These are phyloP conservation scores for Temnopleurus reevesii DNA, from an alignment of 53 echinoderm and acorn worm genomes.

Conservation along the genomic window DNA sequence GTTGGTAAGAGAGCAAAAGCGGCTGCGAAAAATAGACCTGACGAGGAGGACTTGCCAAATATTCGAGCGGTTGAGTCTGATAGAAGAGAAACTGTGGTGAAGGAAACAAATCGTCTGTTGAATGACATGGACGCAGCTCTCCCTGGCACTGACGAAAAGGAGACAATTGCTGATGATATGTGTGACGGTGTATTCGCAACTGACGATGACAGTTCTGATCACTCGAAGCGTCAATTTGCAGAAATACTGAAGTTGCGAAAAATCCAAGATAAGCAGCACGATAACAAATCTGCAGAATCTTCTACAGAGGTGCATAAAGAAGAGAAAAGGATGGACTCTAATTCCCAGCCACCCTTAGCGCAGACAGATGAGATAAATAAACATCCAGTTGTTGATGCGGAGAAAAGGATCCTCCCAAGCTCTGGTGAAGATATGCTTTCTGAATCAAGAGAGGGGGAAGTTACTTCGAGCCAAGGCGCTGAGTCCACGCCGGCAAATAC, in stretches of 20 bases:
- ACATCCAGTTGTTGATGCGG: not conserved
- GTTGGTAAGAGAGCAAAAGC: not conserved
- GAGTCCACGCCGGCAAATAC: too few species aligned
- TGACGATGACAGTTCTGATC: not conserved
- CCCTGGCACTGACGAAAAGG: not conserved
- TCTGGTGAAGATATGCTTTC: not conserved
- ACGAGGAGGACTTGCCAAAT: not conserved
- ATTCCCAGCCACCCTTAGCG: not conserved
- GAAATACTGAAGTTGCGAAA: not conserved
- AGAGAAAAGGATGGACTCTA: not conserved
- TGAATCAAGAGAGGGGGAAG: not conserved
- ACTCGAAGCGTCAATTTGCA: not conserved
- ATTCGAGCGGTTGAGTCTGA: not conserved
- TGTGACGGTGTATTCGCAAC: not conserved
- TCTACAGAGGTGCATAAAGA: not conserved
- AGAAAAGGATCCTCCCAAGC: not conserved
- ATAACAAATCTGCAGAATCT: not conserved
- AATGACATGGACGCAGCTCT: constrained; percentile 22
- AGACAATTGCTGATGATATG: not conserved
- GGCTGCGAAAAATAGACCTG: not conserved
- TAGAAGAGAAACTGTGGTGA: not conserved
- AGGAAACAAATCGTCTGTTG: not conserved
- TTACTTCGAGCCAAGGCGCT: not conserved
- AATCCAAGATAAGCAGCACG: not conserved
- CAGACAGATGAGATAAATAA: not conserved